Conservation (phyloP, 2,113 vertebrate genomes). For the Strix uralensis region DNA sequence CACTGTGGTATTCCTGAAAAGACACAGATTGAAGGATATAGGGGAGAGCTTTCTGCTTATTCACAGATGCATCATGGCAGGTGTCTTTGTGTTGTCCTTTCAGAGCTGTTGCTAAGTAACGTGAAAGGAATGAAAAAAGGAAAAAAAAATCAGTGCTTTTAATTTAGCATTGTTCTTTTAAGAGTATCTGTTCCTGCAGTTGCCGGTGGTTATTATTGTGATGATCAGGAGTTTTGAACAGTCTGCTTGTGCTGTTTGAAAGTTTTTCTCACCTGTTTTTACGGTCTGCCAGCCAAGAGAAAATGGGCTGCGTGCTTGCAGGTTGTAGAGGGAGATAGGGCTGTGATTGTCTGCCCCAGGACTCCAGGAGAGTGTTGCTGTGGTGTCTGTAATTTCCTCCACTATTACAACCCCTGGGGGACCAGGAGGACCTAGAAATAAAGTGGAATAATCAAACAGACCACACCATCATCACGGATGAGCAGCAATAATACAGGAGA, state of each 20-base stretch:
- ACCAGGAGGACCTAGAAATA: slow-evolving; percentile 87
- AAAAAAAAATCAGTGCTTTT: background rate
- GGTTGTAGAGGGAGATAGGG: slow-evolving; percentile 89
- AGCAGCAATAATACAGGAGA: background rate
- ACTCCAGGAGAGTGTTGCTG: slow-evolving; percentile 93
- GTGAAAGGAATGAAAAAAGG: background rate
- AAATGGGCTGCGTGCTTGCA: slow-evolving; percentile 95
- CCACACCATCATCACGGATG: background rate
- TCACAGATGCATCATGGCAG: background rate
- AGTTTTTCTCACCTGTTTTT: slow-evolving; percentile 85
- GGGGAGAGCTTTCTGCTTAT: slow-evolving; percentile 4
- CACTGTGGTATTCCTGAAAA: slow-evolving; percentile 5
- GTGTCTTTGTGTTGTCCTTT: slow-evolving; percentile 30
- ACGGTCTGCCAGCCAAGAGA: slow-evolving; percentile 97
- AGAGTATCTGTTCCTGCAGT: background rate
- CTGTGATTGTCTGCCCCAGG: slow-evolving; percentile 94
- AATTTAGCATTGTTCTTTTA: background rate
- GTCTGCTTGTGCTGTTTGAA: background rate
- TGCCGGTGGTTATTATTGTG: background rate
- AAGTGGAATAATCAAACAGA: slow-evolving; percentile 37
- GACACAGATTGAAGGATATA: background rate
- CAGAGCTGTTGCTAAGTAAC: slow-evolving; percentile 15
- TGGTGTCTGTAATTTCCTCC: slow-evolving; percentile 92
- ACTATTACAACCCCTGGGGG: slow-evolving; percentile 96
- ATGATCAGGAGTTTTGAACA: background rate